Evolutionary conservation across 2,113 vertebrate genomes (phyloP).

Genomic region (Enhydra lutris): DNA sequence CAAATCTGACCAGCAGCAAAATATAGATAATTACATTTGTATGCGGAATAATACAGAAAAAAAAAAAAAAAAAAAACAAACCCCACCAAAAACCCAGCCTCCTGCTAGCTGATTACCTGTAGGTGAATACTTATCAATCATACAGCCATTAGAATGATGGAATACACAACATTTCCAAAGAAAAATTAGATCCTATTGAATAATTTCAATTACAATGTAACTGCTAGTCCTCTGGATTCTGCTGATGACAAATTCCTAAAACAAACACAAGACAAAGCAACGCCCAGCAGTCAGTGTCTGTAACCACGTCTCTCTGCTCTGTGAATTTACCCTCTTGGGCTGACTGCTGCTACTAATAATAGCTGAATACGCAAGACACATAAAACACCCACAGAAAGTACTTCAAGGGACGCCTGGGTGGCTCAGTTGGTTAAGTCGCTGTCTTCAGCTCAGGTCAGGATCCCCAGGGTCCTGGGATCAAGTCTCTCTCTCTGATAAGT

Average conservation of each 20-base stretch:
- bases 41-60: background rate
- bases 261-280: background rate
- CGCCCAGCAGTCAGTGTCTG: background rate
- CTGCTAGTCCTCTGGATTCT: background rate
- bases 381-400: background rate
- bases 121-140: background rate
- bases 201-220: background rate
- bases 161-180: slow-evolving; percentile 34
- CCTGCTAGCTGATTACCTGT: background rate
- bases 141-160: background rate
- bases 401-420: no score
- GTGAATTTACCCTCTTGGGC: background rate
- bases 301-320: background rate
- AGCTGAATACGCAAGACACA: background rate
- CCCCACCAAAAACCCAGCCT: background rate
- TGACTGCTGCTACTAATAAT: background rate
- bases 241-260: background rate
- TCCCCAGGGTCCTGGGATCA: no score
- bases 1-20: background rate
- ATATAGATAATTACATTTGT: background rate
- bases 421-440: no score
- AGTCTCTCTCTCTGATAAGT: no score
- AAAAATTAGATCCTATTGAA: slow-evolving; percentile 30
- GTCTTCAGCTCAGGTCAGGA: no score
- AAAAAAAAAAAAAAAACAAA: background rate